Evolutionary conservation across 2,113 vertebrate genomes (phyloP).

Genomic region (Corythoichthys haematopterus): DNA sequence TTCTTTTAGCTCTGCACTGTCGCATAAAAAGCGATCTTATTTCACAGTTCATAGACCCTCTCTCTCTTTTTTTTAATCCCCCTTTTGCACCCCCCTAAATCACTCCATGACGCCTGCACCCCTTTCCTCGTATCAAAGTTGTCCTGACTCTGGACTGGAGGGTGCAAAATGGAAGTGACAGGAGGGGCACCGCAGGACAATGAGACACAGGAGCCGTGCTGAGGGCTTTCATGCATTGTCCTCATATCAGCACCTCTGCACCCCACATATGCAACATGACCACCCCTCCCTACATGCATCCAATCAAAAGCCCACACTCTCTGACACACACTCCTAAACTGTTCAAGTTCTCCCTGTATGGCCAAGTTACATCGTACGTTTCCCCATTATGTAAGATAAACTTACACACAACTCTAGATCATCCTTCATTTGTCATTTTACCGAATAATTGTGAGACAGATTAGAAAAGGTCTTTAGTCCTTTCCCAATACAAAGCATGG

Average conservation of each 20-base stretch:
- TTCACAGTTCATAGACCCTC: constrained; percentile 76
- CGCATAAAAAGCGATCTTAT: constrained; percentile 78
- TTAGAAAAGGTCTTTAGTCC: not conserved
- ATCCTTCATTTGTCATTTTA: not conserved
- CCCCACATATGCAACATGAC: constrained; percentile 49
- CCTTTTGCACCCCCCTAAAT: constrained; percentile 29
- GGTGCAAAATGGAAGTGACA: constrained; percentile 81
- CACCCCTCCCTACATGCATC: constrained; percentile 13
- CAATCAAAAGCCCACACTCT: not conserved
- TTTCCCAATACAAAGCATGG: not conserved
- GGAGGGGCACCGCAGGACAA: constrained; percentile 75
- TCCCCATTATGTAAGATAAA: too few species aligned
- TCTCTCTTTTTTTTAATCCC: constrained; percentile 59
- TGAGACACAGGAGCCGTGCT: constrained; percentile 75
- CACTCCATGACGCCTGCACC: constrained; percentile 55
- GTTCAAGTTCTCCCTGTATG: constrained; percentile 23
- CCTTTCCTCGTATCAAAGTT: constrained; percentile 74
- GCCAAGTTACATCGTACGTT: not conserved
- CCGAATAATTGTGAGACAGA: not conserved
- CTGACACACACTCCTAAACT: constrained; percentile 14
- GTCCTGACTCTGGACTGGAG: constrained; percentile 71
- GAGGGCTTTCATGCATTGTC: constrained; percentile 77
- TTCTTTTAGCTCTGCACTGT: constrained; percentile 56
- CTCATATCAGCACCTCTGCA: constrained; percentile 72
- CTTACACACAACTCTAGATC: too few species aligned